phyloP scores from a whole-genome alignment of 2,113 vertebrate species.

The Gila orcuttii region DNA sequence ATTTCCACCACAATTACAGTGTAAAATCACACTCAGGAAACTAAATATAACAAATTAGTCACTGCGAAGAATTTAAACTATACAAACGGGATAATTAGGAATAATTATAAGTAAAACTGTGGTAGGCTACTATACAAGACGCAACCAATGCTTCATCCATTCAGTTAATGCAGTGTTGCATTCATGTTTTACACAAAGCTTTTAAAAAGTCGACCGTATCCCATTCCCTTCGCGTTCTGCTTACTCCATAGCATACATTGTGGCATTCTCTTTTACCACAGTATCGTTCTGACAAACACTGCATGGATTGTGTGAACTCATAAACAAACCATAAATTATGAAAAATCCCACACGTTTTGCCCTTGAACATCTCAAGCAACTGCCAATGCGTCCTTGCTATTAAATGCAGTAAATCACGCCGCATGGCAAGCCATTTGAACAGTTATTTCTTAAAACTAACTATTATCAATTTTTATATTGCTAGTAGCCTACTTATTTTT shows the following conservation, averaged over 20 bases:
- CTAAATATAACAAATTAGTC: background rate
- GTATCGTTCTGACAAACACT: background rate
- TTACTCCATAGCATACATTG: background rate
- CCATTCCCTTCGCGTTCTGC: background rate
- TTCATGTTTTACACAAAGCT: background rate
- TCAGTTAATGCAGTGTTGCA: background rate
- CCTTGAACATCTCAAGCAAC: constrained; percentile 50
- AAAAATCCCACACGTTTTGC: constrained; percentile 31
- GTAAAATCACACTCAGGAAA: background rate
- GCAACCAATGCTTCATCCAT: background rate
- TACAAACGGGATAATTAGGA: background rate
- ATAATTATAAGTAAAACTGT: background rate
- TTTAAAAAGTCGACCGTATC: background rate
- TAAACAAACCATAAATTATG: constrained; percentile 25
- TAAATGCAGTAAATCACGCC: constrained; percentile 42
- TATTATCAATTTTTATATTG: background rate
- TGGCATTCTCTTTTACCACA: background rate
- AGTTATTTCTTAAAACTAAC: background rate
- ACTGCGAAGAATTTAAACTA: background rate
- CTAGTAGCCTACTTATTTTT: background rate
- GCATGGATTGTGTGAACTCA: background rate
- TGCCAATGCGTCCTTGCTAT: constrained; percentile 44
- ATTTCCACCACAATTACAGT: constrained; percentile 56
- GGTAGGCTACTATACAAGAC: background rate
- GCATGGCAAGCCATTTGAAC: constrained; percentile 7